These are phyloP conservation scores for Spisula subtruncata DNA, from an alignment of 2,888 invertebrate genomes.

Conservation along the genomic window DNA sequence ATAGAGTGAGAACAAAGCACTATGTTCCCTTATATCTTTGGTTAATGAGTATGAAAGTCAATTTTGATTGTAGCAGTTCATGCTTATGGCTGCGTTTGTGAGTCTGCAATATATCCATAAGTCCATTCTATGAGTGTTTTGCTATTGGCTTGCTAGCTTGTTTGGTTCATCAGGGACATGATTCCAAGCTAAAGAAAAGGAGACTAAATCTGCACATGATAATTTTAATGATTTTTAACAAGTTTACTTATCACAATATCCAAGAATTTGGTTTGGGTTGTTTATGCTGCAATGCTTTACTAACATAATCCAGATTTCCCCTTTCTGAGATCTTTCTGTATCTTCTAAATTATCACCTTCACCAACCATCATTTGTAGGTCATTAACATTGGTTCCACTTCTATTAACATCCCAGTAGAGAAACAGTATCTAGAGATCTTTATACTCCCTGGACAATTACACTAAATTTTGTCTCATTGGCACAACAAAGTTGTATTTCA, in stretches of 20 bases:
- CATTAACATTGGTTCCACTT: not conserved
- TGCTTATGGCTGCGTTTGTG: not conserved
- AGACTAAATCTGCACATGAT: not conserved
- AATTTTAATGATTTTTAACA: not conserved
- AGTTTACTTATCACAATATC: not conserved
- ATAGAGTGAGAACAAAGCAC: not conserved
- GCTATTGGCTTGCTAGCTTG: not conserved
- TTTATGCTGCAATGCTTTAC: conserved; percentile 12
- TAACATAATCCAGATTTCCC: not conserved
- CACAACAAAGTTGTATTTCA: too few relatives aligned
- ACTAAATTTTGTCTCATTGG: too few relatives aligned
- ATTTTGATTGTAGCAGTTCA: not conserved
- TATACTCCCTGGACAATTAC: not conserved
- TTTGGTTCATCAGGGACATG: not conserved
- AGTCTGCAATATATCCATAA: not conserved
- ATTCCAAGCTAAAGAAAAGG: not conserved
- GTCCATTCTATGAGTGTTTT: not conserved
- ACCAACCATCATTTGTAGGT: conserved; percentile 3
- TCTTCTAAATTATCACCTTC: not conserved
- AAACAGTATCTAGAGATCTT: not conserved
- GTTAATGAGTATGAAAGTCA: not conserved
- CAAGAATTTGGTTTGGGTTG: not conserved
- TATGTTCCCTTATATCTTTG: not conserved
- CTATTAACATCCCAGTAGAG: not conserved
- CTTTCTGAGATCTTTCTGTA: not conserved